These are phyloP conservation scores for Mallotus villosus DNA, from an alignment of 2,797 vertebrate species.

Conservation along the genomic window DNA sequence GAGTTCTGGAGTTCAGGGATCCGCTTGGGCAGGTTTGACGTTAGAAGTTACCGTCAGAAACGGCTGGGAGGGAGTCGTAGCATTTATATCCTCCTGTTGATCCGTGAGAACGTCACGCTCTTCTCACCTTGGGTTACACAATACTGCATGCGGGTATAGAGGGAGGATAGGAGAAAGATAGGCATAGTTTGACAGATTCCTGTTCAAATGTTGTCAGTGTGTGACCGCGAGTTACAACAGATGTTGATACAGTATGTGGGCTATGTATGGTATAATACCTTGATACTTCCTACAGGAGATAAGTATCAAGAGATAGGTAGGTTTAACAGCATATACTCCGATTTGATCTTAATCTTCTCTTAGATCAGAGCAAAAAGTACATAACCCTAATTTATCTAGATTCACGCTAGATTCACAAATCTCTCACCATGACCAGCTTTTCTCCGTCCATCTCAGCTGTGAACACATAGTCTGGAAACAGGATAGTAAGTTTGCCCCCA, in stretches of 20 bases:
- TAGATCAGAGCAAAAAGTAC: background rate
- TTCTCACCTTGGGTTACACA: conserved; percentile 63
- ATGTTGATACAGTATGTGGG: too few species aligned
- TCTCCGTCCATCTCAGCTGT: conserved; percentile 78
- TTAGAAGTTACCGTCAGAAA: too few species aligned
- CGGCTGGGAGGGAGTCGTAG: conserved; percentile 46
- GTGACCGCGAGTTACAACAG: background rate
- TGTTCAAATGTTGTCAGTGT: background rate
- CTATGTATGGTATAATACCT: too few species aligned
- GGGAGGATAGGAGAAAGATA: background rate
- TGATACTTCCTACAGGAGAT: too few species aligned
- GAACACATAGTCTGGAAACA: conserved; percentile 83
- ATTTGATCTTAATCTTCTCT: background rate
- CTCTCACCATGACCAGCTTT: conserved; percentile 85
- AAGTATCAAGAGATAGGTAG: too few species aligned
- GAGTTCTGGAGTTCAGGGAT: background rate
- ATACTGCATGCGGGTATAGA: conserved; percentile 31
- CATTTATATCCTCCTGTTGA: conserved; percentile 58
- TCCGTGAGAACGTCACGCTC: conserved; percentile 65
- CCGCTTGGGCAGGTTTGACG: background rate
- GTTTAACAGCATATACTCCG: too few species aligned
- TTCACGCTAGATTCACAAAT: background rate
- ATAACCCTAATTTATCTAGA: background rate
- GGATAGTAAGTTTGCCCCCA: conserved; percentile 70
- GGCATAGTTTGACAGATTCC: background rate